These are phyloP conservation scores for Catostomus latipinnis DNA, from an alignment of 2,797 vertebrate species.

Conservation along the genomic window DNA sequence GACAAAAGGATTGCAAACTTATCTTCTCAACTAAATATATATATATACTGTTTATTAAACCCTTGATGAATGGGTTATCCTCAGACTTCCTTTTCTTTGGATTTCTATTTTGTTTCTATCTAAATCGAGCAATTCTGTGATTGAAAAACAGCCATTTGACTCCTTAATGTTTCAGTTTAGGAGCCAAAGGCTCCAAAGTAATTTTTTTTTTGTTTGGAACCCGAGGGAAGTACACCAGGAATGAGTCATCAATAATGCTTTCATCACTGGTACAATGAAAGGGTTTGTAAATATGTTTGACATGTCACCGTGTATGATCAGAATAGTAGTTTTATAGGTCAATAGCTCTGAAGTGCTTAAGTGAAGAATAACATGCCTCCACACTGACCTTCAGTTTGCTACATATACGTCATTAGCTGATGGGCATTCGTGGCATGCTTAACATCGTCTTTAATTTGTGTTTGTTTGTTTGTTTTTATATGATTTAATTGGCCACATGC, in stretches of 20 bases:
- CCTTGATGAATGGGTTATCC: no score
- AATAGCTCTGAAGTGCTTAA: conserved; percentile 7
- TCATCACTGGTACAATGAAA: conserved; percentile 2
- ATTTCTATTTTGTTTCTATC: no score
- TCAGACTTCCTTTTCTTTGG: no score
- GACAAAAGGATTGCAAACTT: no score
- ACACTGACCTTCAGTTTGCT: conserved; percentile 7
- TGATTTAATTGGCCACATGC: conserved; percentile 33
- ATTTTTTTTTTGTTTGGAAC: no score
- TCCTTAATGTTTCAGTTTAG: no score
- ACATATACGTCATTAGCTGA: background rate
- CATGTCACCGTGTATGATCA: background rate
- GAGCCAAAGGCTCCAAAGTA: no score
- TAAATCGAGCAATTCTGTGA: no score
- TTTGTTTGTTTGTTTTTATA: conserved; percentile 24
- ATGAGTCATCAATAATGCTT: conserved; percentile 24
- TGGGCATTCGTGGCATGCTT: background rate
- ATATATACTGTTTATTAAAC: no score
- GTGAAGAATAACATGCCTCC: conserved; percentile 6
- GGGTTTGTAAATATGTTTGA: conserved; percentile 30
- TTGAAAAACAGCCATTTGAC: no score
- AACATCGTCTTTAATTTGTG: conserved; percentile 40
- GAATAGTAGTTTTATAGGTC: conserved; percentile 24
- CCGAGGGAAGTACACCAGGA: background rate
- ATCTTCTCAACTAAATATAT: no score